Percentiles rank a stretch among this genome's conserved stretches.
Conservation (phyloP, 1,140 invertebrate genomes). For the Ganaspis sp. region DNA sequence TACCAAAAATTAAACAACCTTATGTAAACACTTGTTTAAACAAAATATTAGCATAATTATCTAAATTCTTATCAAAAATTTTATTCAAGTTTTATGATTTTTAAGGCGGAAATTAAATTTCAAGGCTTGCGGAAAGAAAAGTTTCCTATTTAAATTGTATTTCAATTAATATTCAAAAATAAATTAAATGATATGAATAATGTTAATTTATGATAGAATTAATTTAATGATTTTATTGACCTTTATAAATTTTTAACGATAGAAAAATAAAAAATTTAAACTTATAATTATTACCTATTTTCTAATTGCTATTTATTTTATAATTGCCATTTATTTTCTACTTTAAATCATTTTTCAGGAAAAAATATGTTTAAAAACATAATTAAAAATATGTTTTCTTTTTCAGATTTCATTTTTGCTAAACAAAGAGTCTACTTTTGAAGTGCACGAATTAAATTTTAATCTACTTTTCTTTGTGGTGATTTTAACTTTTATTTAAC, state of each 20-base stretch:
- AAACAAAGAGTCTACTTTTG: no score
- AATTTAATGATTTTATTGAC: background rate
- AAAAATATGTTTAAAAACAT: no score
- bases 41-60: background rate
- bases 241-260: background rate
- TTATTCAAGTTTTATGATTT: background rate
- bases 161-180: background rate
- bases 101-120: background rate
- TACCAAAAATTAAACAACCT: background rate
- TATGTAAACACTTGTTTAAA: background rate
- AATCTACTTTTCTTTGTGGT: no score
- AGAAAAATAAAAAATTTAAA: background rate
- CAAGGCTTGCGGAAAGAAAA: background rate
- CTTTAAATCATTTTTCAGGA: no score
- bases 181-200: no score
- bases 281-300: no score
- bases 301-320: no score
- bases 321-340: no score
- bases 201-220: background rate
- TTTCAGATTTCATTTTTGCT: no score
- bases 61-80: slow-evolving; percentile 12
- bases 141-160: background rate
- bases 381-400: no score
- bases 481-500: no score
- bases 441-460: no score